Percentiles rank a stretch among this genome's conserved stretches.
phyloP scores from a whole-genome alignment of 2,113 vertebrate genomes.

The Brachypodius melanocephalos region DNA sequence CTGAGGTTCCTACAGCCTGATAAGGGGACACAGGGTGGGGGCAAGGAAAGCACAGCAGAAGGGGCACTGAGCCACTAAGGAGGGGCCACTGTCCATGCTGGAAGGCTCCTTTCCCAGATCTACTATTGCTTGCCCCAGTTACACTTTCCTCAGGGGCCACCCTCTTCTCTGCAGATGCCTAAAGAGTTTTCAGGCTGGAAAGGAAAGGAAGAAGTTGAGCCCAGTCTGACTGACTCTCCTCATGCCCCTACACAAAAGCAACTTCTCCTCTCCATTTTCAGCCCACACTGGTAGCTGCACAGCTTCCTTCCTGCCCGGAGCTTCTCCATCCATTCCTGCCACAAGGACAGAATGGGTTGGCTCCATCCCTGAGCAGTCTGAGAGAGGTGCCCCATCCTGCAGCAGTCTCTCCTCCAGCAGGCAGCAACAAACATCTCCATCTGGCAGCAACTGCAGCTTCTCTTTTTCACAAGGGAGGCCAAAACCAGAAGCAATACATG shows the following conservation, averaged over 20 bases:
- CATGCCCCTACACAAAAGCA: background rate
- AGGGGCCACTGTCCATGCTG: background rate
- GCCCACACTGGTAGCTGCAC: background rate
- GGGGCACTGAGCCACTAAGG: background rate
- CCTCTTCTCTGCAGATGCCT: background rate
- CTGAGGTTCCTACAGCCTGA: background rate
- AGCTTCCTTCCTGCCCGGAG: background rate
- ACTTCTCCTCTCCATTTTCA: background rate
- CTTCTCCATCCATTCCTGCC: background rate
- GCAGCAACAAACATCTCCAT: background rate
- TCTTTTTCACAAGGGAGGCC: background rate
- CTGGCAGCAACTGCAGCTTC: background rate
- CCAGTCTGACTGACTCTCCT: background rate
- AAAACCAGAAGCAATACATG: background rate
- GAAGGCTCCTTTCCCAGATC: background rate
- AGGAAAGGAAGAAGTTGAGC: background rate
- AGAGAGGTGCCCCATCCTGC: background rate
- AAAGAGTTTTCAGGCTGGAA: background rate
- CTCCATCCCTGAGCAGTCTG: background rate
- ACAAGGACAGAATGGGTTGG: background rate
- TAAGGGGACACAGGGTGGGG: fast-evolving
- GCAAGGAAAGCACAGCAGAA: background rate
- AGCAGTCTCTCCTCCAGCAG: background rate
- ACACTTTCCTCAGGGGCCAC: background rate
- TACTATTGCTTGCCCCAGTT: background rate